Base-by-base conservation (phyloP, 2,888 invertebrate species). In the Mactromeris polynyma region DNA sequence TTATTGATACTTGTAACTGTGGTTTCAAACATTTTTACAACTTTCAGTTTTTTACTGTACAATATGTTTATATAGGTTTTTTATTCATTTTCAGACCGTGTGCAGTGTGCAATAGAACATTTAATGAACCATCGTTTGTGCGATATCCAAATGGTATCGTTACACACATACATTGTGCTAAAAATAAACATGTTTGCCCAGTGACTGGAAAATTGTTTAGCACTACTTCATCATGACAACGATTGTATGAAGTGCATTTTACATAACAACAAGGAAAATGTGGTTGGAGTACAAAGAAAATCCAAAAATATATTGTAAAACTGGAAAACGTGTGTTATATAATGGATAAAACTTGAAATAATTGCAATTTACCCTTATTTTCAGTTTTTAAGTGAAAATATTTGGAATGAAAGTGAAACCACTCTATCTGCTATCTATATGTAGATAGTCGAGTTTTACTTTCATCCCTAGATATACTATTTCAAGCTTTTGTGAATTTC, bases 121-220 rank as follows among this genome's bases (percentile, higher is more conserved):
- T 97, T 93, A 93, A 93, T 79, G 97, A 97, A 80, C 95, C 97
- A 38, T 94, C 95, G 54, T 97, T 97, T 94, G 96, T 96, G 31
- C 95, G 97, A 69, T 97, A 97, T 94, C 97, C 97, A 7, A 97
- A 97, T 89, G 96, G 97, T 31, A 95, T 97, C 36, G 93, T 97
- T 54, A 96, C 96, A 21, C 97, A 97, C 90, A 94, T 96, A 21
- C 95, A 96, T 87, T 97, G 97, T 95, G 96, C 96, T 91, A 96
- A 95, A 93, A 96, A 96, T 93, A 95, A 95, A 94, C 94, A 95
- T 89, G 94, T 96, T 85, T 96, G 96, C 85, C 96, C 96, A 7
- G 96, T 96, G 51, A 96, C 96, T 11, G 96, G 96, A 7, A 95
- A 94, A 91, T 92, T 96, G n/a, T 96, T 96, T 92, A 94, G 95